These are phyloP conservation scores for Zaprionus nigranus DNA, from an alignment of 1,140 invertebrate species.

Conservation along the genomic window DNA sequence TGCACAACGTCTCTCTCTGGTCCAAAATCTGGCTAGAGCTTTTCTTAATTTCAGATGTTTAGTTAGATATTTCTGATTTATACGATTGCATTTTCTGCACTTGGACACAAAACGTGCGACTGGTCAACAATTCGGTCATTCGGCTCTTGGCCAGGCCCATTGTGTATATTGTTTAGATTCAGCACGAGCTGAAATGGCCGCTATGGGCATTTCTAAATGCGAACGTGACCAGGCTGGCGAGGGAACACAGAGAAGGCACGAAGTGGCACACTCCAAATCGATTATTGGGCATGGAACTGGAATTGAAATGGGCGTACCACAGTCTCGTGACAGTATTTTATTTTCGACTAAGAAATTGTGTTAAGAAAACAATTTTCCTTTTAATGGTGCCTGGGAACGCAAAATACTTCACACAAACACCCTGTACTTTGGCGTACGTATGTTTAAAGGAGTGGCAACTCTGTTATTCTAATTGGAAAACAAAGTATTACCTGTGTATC, in stretches of 20 bases:
- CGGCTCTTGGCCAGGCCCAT: constrained; percentile 21
- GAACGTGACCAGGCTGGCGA: constrained; percentile 28
- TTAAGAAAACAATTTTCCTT: not conserved
- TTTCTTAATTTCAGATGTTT: constrained; percentile 59
- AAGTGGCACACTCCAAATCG: constrained; percentile 22
- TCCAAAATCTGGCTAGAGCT: constrained; percentile 16
- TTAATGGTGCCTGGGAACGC: not conserved
- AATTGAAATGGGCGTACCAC: constrained; percentile 31
- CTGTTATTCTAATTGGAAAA: not conserved
- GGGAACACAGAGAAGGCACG: not conserved
- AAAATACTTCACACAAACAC: not conserved
- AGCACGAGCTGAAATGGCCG: constrained; percentile 17
- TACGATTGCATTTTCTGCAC: constrained; percentile 20
- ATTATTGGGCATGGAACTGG: constrained; percentile 39
- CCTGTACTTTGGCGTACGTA: not conserved
- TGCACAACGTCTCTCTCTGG: not conserved
- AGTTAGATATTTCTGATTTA: constrained; percentile 55
- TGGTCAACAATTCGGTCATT: constrained; percentile 19
- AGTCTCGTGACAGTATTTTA: constrained; percentile 24
- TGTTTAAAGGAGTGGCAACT: not conserved
- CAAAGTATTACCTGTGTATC: no score
- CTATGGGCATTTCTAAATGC: constrained; percentile 24
- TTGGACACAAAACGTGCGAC: constrained; percentile 31
- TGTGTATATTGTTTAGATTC: constrained; percentile 33
- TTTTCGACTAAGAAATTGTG: constrained; percentile 10